These are phyloP conservation scores for Lepisosteus osseus DNA, from an alignment of 2,113 vertebrate species.

Conservation along the genomic window DNA sequence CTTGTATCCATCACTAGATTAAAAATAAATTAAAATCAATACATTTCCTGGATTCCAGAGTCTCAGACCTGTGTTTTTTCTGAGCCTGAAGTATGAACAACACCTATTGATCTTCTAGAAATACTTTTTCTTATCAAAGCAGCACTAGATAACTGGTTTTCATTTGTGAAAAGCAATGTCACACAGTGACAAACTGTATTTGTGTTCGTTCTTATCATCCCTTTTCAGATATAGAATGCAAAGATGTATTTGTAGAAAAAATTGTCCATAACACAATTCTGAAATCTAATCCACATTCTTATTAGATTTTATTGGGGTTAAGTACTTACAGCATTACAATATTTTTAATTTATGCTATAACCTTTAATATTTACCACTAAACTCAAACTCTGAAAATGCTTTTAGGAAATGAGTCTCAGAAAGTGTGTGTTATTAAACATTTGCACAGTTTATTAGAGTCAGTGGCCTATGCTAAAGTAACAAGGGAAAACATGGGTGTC, in stretches of 20 bases:
- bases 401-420: constrained; percentile 44
- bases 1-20: constrained; percentile 76
- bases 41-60: constrained; percentile 40
- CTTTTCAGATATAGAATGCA: constrained; percentile 47
- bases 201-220: constrained; percentile 50
- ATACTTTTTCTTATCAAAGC: constrained; percentile 70
- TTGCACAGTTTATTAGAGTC: constrained; percentile 64
- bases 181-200: constrained; percentile 39
- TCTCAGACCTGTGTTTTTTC: constrained; percentile 58
- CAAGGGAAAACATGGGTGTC: constrained; percentile 44
- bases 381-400: too few relatives aligned
- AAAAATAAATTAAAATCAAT: constrained; percentile 80
- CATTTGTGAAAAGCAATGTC: constrained; percentile 31
- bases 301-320: too few relatives aligned
- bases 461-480: constrained; percentile 35
- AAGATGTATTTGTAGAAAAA: constrained; percentile 23
- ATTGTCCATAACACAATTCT: too few relatives aligned
- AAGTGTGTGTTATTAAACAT: constrained; percentile 64
- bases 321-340: too few relatives aligned
- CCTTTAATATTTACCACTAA: too few relatives aligned
- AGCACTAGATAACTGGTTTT: constrained; percentile 54
- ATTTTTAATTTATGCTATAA: not conserved
- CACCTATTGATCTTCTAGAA: constrained; percentile 71
- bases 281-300: too few relatives aligned
- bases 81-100: constrained; percentile 63